These are phyloP conservation scores for Helobdella robusta DNA, from an alignment of 2,888 invertebrate genomes.

Conservation along the genomic window DNA sequence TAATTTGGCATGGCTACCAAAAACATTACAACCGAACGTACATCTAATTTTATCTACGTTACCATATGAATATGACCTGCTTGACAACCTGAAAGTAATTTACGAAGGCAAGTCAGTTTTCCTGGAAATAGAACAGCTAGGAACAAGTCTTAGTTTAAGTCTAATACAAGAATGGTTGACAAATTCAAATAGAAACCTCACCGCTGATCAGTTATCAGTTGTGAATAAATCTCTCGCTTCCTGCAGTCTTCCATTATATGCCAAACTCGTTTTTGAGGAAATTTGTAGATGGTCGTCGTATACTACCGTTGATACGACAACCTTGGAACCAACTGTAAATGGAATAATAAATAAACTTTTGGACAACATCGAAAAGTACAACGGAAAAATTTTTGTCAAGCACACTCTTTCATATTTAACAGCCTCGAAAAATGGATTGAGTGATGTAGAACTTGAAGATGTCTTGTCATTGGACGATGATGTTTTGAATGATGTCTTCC, in stretches of 20 bases:
- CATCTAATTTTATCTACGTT: slow-evolving; percentile 37
- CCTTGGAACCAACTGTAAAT: slow-evolving; percentile 35
- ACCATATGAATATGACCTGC: slow-evolving; percentile 35
- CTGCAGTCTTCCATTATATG: slow-evolving; percentile 38
- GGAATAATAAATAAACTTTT: slow-evolving; percentile 38
- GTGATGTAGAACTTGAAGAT: slow-evolving; percentile 38
- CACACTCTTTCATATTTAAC: slow-evolving; percentile 38
- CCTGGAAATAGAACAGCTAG: slow-evolving; percentile 30
- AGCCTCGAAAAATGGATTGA: slow-evolving; percentile 37
- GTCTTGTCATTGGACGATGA: slow-evolving; percentile 35
- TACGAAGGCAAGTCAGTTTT: slow-evolving; percentile 25
- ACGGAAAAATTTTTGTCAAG: slow-evolving; percentile 34
- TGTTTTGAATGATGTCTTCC: slow-evolving; percentile 36
- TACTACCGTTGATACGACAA: slow-evolving; percentile 17
- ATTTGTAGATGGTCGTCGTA: slow-evolving; percentile 37
- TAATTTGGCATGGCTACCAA: slow-evolving; percentile 37
- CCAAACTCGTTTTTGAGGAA: slow-evolving; percentile 37
- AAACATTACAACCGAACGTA: slow-evolving; percentile 33
- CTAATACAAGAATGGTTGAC: slow-evolving; percentile 31
- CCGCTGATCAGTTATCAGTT: slow-evolving; percentile 34
- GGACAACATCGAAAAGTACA: slow-evolving; percentile 34
- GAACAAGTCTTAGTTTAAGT: slow-evolving; percentile 22
- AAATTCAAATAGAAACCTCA: slow-evolving; percentile 34
- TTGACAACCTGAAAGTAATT: slow-evolving; percentile 35
- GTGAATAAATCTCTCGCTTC: slow-evolving; percentile 32